Evolutionary conservation across 2,797 vertebrate genomes (phyloP), one percentile per base, ranked within the genome.

Genomic region (Phyllotis vaccarum): DNA sequence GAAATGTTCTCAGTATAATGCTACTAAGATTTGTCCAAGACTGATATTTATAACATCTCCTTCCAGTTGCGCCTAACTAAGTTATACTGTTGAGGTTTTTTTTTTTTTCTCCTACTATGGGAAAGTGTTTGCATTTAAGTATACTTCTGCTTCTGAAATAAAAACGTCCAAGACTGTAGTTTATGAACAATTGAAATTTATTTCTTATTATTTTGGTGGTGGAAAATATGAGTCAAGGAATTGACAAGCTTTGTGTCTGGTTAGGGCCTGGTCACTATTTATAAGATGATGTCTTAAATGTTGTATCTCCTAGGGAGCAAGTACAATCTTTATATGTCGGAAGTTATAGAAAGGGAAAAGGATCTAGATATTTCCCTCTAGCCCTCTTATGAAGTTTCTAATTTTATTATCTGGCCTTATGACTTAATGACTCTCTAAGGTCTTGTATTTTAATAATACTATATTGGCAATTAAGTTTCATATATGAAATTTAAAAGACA

Each of bases 61-160:
- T 90, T 79, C 7, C 5, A 86, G 78, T 82, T 92, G 2, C 34
- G 83, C 75, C 74, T 93, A 58, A 83, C 2, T 83, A 94, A 95
- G 56, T 88, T 43, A 92, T 75, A 1, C 22, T 70, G n/a, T 66
- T 52, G 37, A 85, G 3, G n/a, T n/a, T n/a, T 0, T n/a, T 88
- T 40, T 66, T 17, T 7, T 66, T 89, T 43, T 7, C 1, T 29
- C 4, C 91, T 82, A 56, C n/a, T 86, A 58, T 37, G 54, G 68
- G 62, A 76, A 86, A 90, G 54, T 56, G 31, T 37, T 58, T 66
- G 11, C 27, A 19, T 75, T 24, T 58, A 64, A 75, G 27, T 90
- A 54, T 17, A 70, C 31, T 68, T 62, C 17, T 34, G 29, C 17
- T 78, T 2, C 14, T 94, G n/a, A 56, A 88, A 78, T 72, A 56